Conservation (phyloP, 2,888 invertebrate genomes). For the Tipula lateralis region DNA sequence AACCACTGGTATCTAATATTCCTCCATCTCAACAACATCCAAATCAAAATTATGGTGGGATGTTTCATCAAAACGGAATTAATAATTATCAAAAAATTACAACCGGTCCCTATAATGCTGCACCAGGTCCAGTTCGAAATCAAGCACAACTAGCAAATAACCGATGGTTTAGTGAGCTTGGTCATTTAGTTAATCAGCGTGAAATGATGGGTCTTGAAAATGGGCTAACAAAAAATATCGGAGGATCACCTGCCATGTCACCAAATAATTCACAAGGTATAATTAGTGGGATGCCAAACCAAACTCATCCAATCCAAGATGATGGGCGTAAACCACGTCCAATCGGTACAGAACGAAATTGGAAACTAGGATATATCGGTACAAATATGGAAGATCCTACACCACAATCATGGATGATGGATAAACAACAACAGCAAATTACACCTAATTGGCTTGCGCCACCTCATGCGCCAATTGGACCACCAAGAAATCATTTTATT, state of each 20-base stretch:
- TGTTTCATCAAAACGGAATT: slow-evolving; percentile 39
- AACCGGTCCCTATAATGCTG: slow-evolving; percentile 34
- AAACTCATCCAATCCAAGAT: slow-evolving; percentile 40
- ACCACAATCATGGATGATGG: slow-evolving; percentile 41
- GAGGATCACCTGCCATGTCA: slow-evolving; percentile 48
- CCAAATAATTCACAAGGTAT: slow-evolving; percentile 42
- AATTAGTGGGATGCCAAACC: slow-evolving; percentile 33
- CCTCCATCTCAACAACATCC: slow-evolving; percentile 35
- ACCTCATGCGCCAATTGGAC: slow-evolving; percentile 37
- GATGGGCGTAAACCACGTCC: slow-evolving; percentile 58
- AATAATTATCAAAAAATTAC: slow-evolving; percentile 37
- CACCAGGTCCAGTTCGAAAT: slow-evolving; percentile 42
- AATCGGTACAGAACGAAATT: slow-evolving; percentile 71
- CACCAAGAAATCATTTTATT: slow-evolving; percentile 36
- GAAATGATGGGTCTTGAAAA: slow-evolving; percentile 47
- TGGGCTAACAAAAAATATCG: slow-evolving; percentile 40
- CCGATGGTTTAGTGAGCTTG: slow-evolving; percentile 37
- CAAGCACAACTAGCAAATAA: slow-evolving; percentile 45
- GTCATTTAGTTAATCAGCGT: slow-evolving; percentile 41
- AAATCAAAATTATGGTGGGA: slow-evolving; percentile 37
- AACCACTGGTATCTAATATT: slow-evolving; percentile 26
- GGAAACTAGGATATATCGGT: slow-evolving; percentile 38
- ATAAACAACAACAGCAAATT: slow-evolving; percentile 36
- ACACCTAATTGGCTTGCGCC: slow-evolving; percentile 41
- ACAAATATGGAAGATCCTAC: background rate